phyloP scores from a whole-genome alignment of 2,797 vertebrate genomes.

The Lagocephalus sceleratus region DNA sequence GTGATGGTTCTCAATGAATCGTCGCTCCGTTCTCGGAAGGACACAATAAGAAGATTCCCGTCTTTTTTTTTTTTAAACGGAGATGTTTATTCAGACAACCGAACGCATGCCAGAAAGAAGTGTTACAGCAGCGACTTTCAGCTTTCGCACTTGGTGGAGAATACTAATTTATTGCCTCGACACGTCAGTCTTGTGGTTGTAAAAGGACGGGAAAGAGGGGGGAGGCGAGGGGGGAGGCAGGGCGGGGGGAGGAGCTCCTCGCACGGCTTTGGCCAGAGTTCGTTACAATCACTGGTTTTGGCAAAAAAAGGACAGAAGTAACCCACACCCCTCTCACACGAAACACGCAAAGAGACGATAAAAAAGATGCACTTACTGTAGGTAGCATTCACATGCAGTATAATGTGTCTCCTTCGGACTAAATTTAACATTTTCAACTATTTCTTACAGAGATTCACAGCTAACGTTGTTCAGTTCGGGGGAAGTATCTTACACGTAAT shows the following conservation, averaged over 20 bases:
- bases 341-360: conserved; percentile 85
- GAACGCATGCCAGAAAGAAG: conserved; percentile 93
- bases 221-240: conserved; percentile 31
- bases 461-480: conserved; percentile 69
- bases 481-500: conserved; percentile 73
- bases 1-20: too few species aligned
- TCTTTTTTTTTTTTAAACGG: conserved; percentile 60
- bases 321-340: conserved; percentile 89
- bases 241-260: conserved; percentile 63
- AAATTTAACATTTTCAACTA: conserved; percentile 72
- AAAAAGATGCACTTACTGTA: conserved; percentile 81
- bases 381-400: conserved; percentile 91
- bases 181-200: conserved; percentile 67
- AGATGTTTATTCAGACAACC: conserved; percentile 84
- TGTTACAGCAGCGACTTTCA: conserved; percentile 86
- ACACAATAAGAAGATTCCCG: conserved; percentile 16
- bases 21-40: conserved; percentile 22
- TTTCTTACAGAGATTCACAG: conserved; percentile 79
- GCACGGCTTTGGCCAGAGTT: conserved; percentile 73
- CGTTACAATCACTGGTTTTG: conserved; percentile 77
- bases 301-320: conserved; percentile 78
- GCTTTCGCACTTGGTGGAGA: conserved; percentile 76
- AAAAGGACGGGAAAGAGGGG: conserved; percentile 6
- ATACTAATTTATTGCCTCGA: conserved; percentile 72
- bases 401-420: conserved; percentile 76